phyloP scores from a whole-genome alignment of 2,113 vertebrate species.

The Heterotilapia buettikoferi region DNA sequence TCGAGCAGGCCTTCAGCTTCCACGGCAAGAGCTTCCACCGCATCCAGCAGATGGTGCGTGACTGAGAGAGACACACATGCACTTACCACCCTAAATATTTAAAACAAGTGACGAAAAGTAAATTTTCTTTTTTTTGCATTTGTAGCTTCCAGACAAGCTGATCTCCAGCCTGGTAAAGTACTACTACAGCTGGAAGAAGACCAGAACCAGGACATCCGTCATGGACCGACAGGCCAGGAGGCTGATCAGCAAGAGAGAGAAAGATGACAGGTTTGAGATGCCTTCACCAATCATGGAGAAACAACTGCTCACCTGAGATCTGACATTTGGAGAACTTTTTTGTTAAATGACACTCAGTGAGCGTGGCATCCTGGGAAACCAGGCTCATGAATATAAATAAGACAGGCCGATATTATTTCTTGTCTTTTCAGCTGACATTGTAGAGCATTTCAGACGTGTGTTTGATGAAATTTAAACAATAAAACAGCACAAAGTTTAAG shows the following conservation, averaged over 20 bases:
- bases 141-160: conserved; percentile 84
- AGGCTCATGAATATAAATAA: conserved; percentile 22
- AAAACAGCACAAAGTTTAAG: background rate
- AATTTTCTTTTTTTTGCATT: fast-evolving
- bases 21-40: conserved; percentile 99
- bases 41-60: conserved; percentile 96
- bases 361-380: background rate
- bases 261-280: conserved; percentile 78
- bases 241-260: conserved; percentile 82
- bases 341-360: background rate
- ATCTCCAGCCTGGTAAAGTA: conserved; percentile 90
- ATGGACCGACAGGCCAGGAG: conserved; percentile 89
- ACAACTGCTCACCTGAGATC: background rate
- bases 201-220: conserved; percentile 84
- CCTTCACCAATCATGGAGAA: background rate
- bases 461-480: background rate
- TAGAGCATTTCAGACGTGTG: background rate
- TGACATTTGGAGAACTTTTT: conserved; percentile 8
- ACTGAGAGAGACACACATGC: fast-evolving
- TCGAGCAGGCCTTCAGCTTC: conserved; percentile 99
- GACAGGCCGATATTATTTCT: background rate
- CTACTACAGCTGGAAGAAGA: conserved; percentile 94
- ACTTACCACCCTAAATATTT: background rate
- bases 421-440: background rate
- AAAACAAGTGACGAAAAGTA: background rate